These are phyloP conservation scores for Porites evermanni DNA, from an alignment of 92 coral and sea anemone genomes.

Conservation along the genomic window DNA sequence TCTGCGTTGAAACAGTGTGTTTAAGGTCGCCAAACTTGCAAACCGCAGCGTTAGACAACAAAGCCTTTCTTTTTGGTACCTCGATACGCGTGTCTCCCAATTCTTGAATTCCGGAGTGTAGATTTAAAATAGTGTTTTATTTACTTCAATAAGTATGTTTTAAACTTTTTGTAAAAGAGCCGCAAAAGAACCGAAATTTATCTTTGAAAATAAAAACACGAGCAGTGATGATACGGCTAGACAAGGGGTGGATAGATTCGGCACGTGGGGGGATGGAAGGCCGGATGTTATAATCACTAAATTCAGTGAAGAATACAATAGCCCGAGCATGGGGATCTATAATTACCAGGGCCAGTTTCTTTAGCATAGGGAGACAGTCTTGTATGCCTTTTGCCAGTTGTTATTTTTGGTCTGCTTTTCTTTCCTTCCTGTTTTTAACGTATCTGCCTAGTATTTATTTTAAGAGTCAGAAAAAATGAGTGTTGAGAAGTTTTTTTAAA, in stretches of 20 bases:
- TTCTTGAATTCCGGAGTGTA: background rate
- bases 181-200: constrained; percentile 22
- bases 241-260: constrained; percentile 2
- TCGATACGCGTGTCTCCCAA: background rate
- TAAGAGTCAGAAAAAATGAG: too few relatives aligned
- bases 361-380: too few relatives aligned
- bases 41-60: too few relatives aligned
- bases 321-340: too few relatives aligned
- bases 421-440: too few relatives aligned
- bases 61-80: background rate
- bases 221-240: constrained; percentile 15
- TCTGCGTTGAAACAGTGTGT: too few relatives aligned
- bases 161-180: background rate
- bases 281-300: constrained; percentile 7
- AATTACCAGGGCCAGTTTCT: too few relatives aligned
- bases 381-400: too few relatives aligned
- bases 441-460: too few relatives aligned
- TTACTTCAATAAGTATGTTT: constrained; percentile 2
- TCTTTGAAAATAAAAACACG: constrained; percentile 13
- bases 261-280: constrained; percentile 6
- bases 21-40: too few relatives aligned
- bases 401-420: too few relatives aligned
- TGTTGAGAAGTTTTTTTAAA: background rate
- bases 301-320: too few relatives aligned
- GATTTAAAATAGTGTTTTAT: background rate